Percentiles rank a stretch among this genome's conserved stretches.
phyloP scores from a whole-genome alignment of 2,113 vertebrate genomes.

The Scartelaos histophorus region DNA sequence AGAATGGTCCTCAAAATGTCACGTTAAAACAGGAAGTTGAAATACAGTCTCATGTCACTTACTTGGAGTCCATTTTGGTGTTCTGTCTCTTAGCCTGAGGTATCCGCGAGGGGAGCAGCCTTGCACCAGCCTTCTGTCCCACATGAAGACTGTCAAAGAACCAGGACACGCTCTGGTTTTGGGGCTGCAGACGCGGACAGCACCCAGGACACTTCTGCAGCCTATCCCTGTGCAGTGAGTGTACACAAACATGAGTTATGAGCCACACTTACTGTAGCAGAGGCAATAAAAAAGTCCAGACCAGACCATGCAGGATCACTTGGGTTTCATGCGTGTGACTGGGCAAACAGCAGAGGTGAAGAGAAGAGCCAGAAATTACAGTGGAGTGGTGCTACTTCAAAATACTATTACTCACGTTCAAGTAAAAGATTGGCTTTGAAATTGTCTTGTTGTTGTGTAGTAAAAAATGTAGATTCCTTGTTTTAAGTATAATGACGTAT shows the following conservation, averaged over 20 bases:
- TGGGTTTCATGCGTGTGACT: constrained; percentile 5
- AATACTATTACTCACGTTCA: neutral
- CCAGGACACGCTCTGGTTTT: constrained; percentile 1
- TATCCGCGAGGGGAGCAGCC: constrained; percentile 11
- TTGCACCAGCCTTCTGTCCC: neutral
- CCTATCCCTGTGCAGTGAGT: constrained; percentile 13
- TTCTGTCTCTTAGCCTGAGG: constrained; percentile 12
- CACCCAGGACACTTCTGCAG: constrained; percentile 10
- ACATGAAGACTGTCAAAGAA: constrained; percentile 18
- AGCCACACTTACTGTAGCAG: neutral
- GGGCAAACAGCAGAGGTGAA: constrained; percentile 3
- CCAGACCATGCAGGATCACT: neutral
- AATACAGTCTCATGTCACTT: constrained; percentile 9
- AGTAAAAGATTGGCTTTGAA: neutral
- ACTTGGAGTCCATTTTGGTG: constrained; percentile 29
- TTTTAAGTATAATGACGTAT: too few species aligned
- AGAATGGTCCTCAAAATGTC: too few species aligned
- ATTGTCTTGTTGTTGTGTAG: neutral
- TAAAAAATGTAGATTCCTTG: too few species aligned
- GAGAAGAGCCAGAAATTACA: neutral
- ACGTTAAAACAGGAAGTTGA: too few species aligned
- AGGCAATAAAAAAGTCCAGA: neutral
- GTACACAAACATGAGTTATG: constrained; percentile 15
- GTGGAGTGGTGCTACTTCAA: neutral
- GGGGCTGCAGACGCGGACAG: neutral